Evolutionary conservation across 2,888 invertebrate genomes (phyloP), one percentile per base, ranked within the genome.

Genomic region (Noctua comes): DNA sequence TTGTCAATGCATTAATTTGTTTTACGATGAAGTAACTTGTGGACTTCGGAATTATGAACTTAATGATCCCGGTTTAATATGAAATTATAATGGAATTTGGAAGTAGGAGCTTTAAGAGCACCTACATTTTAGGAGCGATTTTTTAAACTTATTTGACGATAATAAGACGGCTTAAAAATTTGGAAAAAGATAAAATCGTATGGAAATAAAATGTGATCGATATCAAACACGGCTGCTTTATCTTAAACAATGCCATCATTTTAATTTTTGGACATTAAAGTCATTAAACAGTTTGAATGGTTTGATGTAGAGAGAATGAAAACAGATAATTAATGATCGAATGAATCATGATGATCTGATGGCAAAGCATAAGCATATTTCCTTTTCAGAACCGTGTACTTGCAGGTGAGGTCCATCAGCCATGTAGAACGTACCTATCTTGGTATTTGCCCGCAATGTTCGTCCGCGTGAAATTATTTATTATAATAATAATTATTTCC

Each of bases 1-100:
- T 90, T 88, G 91, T 88, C 89, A 87, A 86, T 87, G 85, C 85
- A 90, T 90, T 91, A 90, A 90, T 90, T 91, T 91, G 88, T 91
- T 91, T 90, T 87, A 84, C 89, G 89, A 91, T 88, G 86, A 86
- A 87, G 82, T 79, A 88, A 90, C 88, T 90, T 84, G 88, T 82
- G 86, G 87, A 89, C 86, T 88, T 83, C 71, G 69, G 68, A 65
- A 84, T 86, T 88, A 88, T 79, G 64, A 77, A 82, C 86, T 84
- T 82, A 84, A 87, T 82, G 87, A 77, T 79, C 71, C 80, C 82
- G 71, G 80, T 70, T 86, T 86, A 85, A 87, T 88, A 85, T 81
- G 64, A 65, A 85, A 86, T 86, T 84, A 82, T 88, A 87, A 86
- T 84, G 68, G 68, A 68, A 71, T 79, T 83, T 69, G 7, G n/a